phyloP scores from a whole-genome alignment of 35 echinoderm and acorn worm genomes.

The Acanthaster planci region DNA sequence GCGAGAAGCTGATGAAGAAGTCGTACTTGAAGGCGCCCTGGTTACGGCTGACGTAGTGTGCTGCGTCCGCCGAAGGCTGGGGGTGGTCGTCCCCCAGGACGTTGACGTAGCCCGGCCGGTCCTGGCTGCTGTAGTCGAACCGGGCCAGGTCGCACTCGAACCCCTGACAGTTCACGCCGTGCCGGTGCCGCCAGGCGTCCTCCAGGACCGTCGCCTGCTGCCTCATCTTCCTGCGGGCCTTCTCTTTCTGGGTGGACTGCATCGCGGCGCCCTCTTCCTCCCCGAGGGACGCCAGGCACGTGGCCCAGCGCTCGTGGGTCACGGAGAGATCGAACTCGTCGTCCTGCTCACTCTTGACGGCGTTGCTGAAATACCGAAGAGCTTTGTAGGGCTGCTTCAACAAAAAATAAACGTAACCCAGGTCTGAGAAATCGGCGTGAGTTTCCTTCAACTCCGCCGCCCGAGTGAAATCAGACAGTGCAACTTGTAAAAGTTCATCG shows the following conservation, averaged over 20 bases:
- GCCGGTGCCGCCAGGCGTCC: constrained; percentile 45
- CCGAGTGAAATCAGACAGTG: constrained; percentile 52
- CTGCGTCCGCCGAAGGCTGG: background rate
- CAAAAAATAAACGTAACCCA: constrained; percentile 74
- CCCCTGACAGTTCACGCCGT: constrained; percentile 78
- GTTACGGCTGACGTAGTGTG: background rate
- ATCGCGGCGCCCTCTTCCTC: constrained; percentile 56
- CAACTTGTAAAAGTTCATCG: constrained; percentile 39
- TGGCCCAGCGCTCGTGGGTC: constrained; percentile 78
- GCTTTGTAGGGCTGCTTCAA: constrained; percentile 59
- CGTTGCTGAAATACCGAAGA: constrained; percentile 59
- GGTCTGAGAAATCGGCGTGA: constrained; percentile 76
- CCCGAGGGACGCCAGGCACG: constrained; percentile 59
- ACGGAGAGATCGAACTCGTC: constrained; percentile 73
- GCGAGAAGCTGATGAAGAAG: constrained; percentile 82
- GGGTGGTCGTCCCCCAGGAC: constrained; percentile 61
- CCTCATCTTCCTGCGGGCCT: constrained; percentile 32
- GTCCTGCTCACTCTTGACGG: constrained; percentile 48
- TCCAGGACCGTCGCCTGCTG: constrained; percentile 36
- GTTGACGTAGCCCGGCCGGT: constrained; percentile 71
- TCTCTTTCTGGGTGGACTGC: constrained; percentile 40
- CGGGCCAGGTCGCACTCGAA: constrained; percentile 78
- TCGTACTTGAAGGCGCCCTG: constrained; percentile 61
- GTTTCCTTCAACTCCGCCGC: constrained; percentile 68
- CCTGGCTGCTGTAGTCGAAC: constrained; percentile 74